phyloP scores from a whole-genome alignment of 2,797 vertebrate species.

The Myotis planiceps region DNA sequence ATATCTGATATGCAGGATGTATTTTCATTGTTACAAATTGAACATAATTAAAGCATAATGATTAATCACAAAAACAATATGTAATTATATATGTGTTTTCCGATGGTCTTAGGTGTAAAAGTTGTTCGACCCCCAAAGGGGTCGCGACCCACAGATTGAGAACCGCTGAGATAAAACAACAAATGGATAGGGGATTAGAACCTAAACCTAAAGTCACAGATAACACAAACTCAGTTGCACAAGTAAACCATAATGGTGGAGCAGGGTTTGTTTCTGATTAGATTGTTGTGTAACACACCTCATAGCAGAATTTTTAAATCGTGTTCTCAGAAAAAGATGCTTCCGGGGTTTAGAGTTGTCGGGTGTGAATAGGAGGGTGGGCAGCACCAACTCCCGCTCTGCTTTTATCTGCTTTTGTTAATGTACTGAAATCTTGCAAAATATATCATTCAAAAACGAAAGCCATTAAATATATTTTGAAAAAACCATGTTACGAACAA shows the following conservation, averaged over 20 bases:
- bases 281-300: background rate
- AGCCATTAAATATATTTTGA: background rate
- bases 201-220: background rate
- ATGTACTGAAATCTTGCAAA: background rate
- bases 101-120: no score
- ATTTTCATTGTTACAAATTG: no score
- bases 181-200: background rate
- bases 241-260: background rate
- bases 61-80: no score
- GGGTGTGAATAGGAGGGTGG: accelerated
- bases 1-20: no score
- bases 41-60: no score
- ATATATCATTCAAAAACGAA: background rate
- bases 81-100: no score
- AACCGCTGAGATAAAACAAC: background rate
- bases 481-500: background rate
- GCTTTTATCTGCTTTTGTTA: background rate
- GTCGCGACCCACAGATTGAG: no score
- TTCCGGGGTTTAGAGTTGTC: background rate
- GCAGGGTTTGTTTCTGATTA: background rate
- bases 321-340: background rate
- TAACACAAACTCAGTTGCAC: background rate
- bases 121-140: no score
- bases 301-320: background rate
- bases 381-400: accelerated